phyloP scores from a whole-genome alignment of 2,888 invertebrate genomes.

The Napeogenes sylphis region DNA sequence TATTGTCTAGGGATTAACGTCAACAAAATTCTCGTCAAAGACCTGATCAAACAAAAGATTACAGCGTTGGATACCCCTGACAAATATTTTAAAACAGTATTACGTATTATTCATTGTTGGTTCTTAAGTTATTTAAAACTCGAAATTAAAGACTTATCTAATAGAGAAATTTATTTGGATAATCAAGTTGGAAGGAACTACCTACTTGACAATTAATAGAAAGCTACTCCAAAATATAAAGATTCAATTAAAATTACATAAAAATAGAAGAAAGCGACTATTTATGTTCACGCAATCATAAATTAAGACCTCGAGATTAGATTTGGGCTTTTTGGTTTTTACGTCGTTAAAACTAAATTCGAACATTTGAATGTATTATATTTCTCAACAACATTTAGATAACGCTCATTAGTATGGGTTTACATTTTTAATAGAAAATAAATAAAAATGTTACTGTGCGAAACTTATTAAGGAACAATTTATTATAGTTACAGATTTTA shows the following conservation, averaged over 20 bases:
- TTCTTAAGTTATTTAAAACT: conserved; percentile 30
- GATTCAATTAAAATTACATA: conserved; percentile 71
- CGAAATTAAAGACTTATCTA: conserved; percentile 55
- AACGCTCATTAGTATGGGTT: conserved; percentile 39
- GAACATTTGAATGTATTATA: conserved; percentile 16
- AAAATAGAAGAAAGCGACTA: conserved; percentile 60
- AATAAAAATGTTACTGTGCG: conserved; percentile 48
- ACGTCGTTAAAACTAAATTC: conserved; percentile 30
- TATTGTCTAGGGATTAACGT: conserved; percentile 75
- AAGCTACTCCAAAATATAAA: conserved; percentile 70
- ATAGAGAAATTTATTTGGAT: conserved; percentile 73
- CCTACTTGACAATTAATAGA: conserved; percentile 61
- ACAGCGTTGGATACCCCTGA: conserved; percentile 49
- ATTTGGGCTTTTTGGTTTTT: conserved; percentile 57
- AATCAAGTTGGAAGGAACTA: conserved; percentile 51
- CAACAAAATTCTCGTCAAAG: conserved; percentile 75
- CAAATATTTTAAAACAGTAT: conserved; percentile 16
- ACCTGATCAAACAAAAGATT: conserved; percentile 74
- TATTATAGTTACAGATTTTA: conserved; percentile 71
- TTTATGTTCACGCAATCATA: conserved; percentile 51
- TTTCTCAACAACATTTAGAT: conserved; percentile 40
- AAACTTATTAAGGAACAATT: conserved; percentile 57
- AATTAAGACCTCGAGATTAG: conserved; percentile 62
- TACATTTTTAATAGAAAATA: conserved; percentile 56
- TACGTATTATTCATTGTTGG: conserved; percentile 28